phyloP scores from a whole-genome alignment of 92 coral and sea anemone genomes.

The Heliopora coerulea region DNA sequence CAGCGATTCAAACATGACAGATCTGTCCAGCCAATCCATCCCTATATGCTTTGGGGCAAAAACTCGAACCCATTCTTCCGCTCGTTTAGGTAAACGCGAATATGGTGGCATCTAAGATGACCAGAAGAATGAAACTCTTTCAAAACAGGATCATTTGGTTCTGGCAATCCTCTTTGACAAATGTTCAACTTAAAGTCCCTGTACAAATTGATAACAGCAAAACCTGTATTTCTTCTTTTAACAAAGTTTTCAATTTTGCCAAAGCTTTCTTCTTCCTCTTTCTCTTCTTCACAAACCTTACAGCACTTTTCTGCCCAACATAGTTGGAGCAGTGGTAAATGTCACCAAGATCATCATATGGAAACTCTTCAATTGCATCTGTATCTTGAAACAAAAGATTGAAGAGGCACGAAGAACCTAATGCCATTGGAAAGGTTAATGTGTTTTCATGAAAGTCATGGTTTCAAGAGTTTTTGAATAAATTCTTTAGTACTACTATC shows the following conservation, averaged over 20 bases:
- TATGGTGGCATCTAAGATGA: conserved; percentile 48
- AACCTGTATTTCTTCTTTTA: conserved; percentile 44
- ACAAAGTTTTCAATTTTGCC: conserved; percentile 57
- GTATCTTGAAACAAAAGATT: neutral
- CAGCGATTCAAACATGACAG: too few species aligned
- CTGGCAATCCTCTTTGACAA: conserved; percentile 50
- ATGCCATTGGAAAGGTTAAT: neutral
- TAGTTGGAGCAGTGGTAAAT: conserved; percentile 26
- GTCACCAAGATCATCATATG: conserved; percentile 4
- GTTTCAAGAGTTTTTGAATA: neutral
- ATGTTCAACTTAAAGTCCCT: conserved; percentile 44
- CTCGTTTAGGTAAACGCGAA: too few species aligned
- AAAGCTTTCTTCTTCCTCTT: conserved; percentile 15
- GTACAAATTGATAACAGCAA: conserved; percentile 50
- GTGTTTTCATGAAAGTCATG: conserved; percentile 1
- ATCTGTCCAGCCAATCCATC: too few species aligned
- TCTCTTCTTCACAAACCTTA: conserved; percentile 9
- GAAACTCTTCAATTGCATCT: conserved; percentile 4
- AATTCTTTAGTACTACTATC: conserved; percentile 27
- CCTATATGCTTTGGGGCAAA: too few species aligned
- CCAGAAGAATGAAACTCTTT: conserved; percentile 50
- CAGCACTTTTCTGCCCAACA: conserved; percentile 8
- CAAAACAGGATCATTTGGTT: conserved; percentile 53
- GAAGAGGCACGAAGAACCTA: conserved; percentile 17
- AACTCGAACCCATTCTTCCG: too few species aligned